Evolutionary conservation across 23 tunicate species (phyloP), one percentile per base, ranked within the genome.

Genomic region (Botrylloides violaceus): DNA sequence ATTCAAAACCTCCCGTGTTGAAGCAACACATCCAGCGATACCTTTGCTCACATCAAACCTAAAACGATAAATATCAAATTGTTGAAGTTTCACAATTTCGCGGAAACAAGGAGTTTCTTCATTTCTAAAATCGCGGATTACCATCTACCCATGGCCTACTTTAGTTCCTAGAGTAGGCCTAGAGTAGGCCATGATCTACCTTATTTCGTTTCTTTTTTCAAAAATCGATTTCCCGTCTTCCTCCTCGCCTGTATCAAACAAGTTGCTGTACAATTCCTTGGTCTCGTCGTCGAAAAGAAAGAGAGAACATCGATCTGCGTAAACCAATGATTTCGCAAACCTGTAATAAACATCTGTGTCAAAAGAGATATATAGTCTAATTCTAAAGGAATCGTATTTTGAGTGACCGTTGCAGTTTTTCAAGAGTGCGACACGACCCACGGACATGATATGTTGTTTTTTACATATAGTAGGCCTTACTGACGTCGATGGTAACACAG

Each of bases 251-350:
- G 64, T 65, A 49, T 86, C 94, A 49, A 79, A 79, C 43, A 80
- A 28, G 59, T 86, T 60, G 22, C 86, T 66, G 76, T 74, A 86
- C 66, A 87, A 28, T 75, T 87, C 95, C n/a, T 78, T 60, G 5
- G 66, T 70, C 9, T 76, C 63, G 32, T 71, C 71, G 58, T 87
- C 95, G 32, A 36, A 71, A 3, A 76, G 71, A 64, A 76, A 87
- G 5, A 87, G 59, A 1, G 87, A 76, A 53, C 95, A 87, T 3
- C 95, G 80, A 15, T 87, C 95, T 3, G 95, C 95, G 0, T 77
- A 66, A 34, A 87, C 95, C 59, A 81, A 48, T 28, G 70, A 34
- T 64, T 87, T 87, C 64, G 95, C 86, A 71, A 87, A 81, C 39
- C 95, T 86, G 48, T 35, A 26, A 28, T 15, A 43, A 43, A 43